Percentiles rank a stretch among this genome's conserved stretches.
These are phyloP conservation scores for Acanthurus lineatus DNA, from an alignment of 2,797 vertebrate species.

Conservation along the genomic window DNA sequence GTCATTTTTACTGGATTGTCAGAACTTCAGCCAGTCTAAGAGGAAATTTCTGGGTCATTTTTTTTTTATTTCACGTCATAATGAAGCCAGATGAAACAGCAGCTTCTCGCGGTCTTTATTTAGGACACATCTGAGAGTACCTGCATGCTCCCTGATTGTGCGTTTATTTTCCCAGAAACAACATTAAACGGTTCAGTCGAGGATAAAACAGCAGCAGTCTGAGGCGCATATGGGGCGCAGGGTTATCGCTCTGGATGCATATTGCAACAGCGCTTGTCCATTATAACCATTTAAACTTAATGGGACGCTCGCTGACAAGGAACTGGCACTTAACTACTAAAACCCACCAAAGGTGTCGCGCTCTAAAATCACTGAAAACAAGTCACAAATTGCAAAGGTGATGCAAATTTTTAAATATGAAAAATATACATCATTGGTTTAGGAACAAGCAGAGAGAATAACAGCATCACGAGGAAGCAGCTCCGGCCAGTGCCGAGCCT, in stretches of 20 bases:
- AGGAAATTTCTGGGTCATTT: conserved; percentile 55
- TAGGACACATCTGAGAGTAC: conserved; percentile 31
- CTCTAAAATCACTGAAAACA: conserved; percentile 8
- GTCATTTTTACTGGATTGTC: conserved; percentile 42
- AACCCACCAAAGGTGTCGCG: background rate
- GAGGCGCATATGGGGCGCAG: background rate
- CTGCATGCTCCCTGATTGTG: background rate
- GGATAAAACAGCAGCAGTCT: conserved; percentile 28
- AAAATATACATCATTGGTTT: background rate
- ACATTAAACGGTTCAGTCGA: conserved; percentile 16
- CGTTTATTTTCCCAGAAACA: conserved; percentile 13
- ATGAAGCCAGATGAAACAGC: conserved; percentile 31
- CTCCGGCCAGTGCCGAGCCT: background rate
- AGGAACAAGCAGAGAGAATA: background rate
- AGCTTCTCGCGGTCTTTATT: conserved; percentile 34
- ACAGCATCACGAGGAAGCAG: background rate
- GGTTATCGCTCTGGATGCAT: conserved; percentile 3
- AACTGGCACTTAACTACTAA: background rate
- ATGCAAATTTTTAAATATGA: background rate
- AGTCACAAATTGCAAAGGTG: conserved; percentile 4
- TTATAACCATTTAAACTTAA: conserved; percentile 3
- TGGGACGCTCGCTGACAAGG: background rate
- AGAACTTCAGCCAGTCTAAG: conserved; percentile 39
- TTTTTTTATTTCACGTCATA: background rate
- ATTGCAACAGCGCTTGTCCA: conserved; percentile 4